These are phyloP conservation scores for Cyanoliseus patagonus DNA, from an alignment of 2,113 vertebrate species.

Conservation along the genomic window DNA sequence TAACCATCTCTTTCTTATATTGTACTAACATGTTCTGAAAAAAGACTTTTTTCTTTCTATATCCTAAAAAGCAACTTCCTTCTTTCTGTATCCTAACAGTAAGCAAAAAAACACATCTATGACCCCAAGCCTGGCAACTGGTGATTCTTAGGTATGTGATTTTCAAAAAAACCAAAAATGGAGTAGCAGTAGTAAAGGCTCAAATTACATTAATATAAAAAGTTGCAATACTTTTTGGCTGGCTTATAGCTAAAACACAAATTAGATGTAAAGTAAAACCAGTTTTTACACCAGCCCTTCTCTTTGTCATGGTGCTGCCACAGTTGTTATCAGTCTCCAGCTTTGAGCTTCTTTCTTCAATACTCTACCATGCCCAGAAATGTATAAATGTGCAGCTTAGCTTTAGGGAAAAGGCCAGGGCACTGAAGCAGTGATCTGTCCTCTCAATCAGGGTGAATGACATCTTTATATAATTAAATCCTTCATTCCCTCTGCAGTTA, in stretches of 20 bases:
- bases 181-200: not conserved
- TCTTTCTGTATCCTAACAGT: not conserved
- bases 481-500: slow-evolving; percentile 39
- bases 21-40: not conserved
- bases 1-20: not conserved
- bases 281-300: not conserved
- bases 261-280: not conserved
- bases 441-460: slow-evolving; percentile 48
- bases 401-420: slow-evolving; percentile 3
- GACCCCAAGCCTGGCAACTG: not conserved
- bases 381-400: slow-evolving; percentile 12
- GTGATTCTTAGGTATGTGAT: not conserved
- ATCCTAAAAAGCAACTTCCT: not conserved
- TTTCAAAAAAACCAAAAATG: not conserved
- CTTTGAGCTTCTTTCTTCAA: not conserved
- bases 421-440: slow-evolving; percentile 35
- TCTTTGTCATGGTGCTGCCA: not conserved
- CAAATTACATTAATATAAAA: not conserved
- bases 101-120: not conserved
- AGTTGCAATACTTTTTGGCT: not conserved
- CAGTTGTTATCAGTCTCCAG: not conserved
- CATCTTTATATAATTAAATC: slow-evolving; percentile 56
- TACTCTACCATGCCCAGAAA: not conserved
- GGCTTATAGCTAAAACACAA: not conserved
- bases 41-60: not conserved